A percentile compares a stretch with the other conserved stretches of the same genome.
Conservation (phyloP, 1,140 invertebrate species). For the Magallana ariakensis region DNA sequence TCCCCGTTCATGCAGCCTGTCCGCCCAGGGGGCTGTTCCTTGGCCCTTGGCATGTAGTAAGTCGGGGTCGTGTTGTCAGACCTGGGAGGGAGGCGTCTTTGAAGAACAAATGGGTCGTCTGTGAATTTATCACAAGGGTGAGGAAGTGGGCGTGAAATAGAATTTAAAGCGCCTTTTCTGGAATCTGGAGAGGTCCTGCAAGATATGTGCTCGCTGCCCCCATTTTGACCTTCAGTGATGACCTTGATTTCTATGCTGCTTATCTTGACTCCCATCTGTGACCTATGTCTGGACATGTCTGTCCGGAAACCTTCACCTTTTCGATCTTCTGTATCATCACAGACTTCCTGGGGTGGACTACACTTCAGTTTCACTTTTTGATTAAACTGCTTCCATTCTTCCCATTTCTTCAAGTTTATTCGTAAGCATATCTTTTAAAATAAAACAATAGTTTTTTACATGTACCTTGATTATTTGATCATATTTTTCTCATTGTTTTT, state of each 20-base stretch:
- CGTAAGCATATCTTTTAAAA: conserved; percentile 19
- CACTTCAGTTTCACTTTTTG: conserved; percentile 28
- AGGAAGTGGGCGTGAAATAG: neutral
- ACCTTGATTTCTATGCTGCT: conserved; percentile 34
- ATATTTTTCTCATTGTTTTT: too few species aligned
- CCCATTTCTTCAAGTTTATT: conserved; percentile 32
- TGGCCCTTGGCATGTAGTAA: neutral
- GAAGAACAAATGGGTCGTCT: too few species aligned
- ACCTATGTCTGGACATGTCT: neutral
- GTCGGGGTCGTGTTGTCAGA: too few species aligned
- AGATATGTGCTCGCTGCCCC: neutral
- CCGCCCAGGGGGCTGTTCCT: neutral
- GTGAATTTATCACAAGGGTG: too few species aligned
- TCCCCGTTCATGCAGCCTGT: neutral
- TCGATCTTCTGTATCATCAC: neutral
- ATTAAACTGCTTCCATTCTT: conserved; percentile 26
- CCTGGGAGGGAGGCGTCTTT: too few species aligned
- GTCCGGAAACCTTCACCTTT: neutral
- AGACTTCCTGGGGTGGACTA: neutral
- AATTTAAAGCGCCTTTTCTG: neutral
- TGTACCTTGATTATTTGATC: too few species aligned
- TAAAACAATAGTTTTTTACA: neutral
- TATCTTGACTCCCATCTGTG: conserved; percentile 12
- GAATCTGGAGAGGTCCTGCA: neutral
- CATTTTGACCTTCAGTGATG: neutral